phyloP scores from a whole-genome alignment of 2,888 invertebrate genomes.

The Falcaria lacertinaria region DNA sequence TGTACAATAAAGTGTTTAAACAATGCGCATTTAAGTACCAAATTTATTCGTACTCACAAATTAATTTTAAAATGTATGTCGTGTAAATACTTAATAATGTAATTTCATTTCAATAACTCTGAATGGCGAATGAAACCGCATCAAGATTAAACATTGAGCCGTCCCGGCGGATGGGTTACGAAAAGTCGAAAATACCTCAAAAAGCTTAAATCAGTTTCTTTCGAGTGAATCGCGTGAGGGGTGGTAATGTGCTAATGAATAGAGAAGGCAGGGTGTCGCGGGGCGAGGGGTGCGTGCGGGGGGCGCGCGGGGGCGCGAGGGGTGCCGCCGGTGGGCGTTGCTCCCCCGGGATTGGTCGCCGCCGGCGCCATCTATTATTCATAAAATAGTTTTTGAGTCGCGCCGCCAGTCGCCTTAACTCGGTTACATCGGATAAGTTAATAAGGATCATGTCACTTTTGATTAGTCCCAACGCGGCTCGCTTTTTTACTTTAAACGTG shows the following conservation, averaged over 20 bases:
- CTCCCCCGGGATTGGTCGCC: conserved; percentile 76
- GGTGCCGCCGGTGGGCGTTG: conserved; percentile 49
- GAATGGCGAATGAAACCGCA: background rate
- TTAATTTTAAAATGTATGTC: background rate
- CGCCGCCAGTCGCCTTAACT: conserved; percentile 70
- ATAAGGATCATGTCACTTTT: conserved; percentile 79
- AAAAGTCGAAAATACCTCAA: conserved; percentile 28
- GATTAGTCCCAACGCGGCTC: conserved; percentile 56
- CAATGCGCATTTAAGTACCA: no score
- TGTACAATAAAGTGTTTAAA: no score
- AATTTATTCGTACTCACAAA: no score
- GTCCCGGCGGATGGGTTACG: conserved; percentile 22
- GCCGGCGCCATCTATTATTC: conserved; percentile 76
- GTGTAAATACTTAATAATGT: background rate
- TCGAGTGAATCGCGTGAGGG: conserved; percentile 56
- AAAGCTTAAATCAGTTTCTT: conserved; percentile 68
- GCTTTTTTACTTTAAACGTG: conserved; percentile 51
- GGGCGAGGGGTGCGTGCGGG: conserved; percentile 23
- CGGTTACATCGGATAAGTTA: conserved; percentile 66
- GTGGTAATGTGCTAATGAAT: conserved; percentile 78
- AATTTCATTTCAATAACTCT: background rate
- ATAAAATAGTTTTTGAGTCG: conserved; percentile 80
- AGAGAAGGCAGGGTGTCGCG: conserved; percentile 55
- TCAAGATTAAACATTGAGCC: conserved; percentile 6
- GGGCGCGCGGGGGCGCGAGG: conserved; percentile 35